Percentiles rank a stretch among this genome's conserved stretches.
Conservation (phyloP, 2,797 vertebrate species). For the Cichlasoma orientale region DNA sequence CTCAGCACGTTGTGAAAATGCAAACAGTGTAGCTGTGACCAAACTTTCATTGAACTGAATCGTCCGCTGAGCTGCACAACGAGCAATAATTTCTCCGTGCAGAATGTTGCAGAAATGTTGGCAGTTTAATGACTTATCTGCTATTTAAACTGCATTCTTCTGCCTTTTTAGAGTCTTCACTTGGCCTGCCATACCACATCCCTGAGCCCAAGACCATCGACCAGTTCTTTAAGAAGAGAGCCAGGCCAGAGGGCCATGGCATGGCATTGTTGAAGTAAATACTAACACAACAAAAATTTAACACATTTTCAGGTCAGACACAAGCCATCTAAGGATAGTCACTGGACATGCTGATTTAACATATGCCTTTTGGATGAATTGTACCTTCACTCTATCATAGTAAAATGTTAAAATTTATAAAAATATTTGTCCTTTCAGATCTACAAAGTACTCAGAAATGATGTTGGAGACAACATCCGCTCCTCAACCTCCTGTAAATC, state of each 20-base stretch:
- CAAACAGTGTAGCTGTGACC: no score
- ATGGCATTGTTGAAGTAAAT: slow-evolving; percentile 94
- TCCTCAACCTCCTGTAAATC: slow-evolving; percentile 36
- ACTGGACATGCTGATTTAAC: not conserved
- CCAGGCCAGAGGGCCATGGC: slow-evolving; percentile 83
- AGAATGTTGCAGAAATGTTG: not conserved
- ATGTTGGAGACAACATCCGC: slow-evolving; percentile 66
- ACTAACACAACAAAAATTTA: not conserved
- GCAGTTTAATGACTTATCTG: not conserved
- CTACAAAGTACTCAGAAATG: slow-evolving; percentile 84
- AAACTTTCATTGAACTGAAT: no score
- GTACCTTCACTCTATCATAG: not conserved
- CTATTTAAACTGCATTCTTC: not conserved
- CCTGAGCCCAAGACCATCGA: slow-evolving; percentile 92
- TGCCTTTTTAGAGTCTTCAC: slow-evolving; percentile 82
- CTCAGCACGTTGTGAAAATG: not conserved
- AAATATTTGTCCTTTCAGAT: slow-evolving; percentile 65
- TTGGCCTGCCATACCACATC: slow-evolving; percentile 93
- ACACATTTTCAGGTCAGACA: not conserved
- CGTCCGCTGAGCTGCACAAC: no score
- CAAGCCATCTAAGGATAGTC: not conserved
- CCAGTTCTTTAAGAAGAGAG: slow-evolving; percentile 89
- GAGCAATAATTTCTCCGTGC: not conserved
- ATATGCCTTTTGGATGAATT: not conserved
- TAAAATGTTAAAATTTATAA: not conserved